Evolutionary conservation across 2,888 invertebrate genomes (phyloP).

Genomic region (Phanerotoma sp.): DNA sequence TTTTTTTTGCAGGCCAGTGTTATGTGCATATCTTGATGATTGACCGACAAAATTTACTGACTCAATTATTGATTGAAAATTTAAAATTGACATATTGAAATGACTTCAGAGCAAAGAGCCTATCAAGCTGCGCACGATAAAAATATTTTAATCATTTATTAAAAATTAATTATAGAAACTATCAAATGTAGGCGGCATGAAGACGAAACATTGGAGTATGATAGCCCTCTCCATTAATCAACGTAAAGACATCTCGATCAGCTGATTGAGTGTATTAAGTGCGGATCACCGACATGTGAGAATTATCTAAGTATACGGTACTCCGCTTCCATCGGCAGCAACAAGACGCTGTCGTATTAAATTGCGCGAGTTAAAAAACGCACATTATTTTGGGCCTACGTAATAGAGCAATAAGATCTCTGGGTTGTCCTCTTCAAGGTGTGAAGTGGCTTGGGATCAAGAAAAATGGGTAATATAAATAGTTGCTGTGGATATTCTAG

Average conservation of each 20-base stretch:
- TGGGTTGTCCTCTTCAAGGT: not conserved
- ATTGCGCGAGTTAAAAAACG: conserved; percentile 1
- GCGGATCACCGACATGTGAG: conserved; percentile 35
- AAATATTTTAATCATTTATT: no score
- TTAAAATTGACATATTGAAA: not conserved
- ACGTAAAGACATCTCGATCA: conserved; percentile 31
- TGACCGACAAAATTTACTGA: no score
- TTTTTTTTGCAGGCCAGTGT: no score
- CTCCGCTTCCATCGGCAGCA: conserved; percentile 25
- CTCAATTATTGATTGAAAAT: no score
- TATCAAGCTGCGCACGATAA: no score
- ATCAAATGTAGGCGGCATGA: conserved; percentile 5
- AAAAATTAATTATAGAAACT: no score
- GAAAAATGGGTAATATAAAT: conserved; percentile 74
- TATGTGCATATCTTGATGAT: no score
- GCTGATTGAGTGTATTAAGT: conserved; percentile 30
- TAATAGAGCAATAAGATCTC: not conserved
- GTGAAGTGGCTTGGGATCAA: conserved; percentile 15
- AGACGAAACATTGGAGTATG: not conserved
- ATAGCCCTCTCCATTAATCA: conserved; percentile 7
- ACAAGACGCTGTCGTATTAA: conserved; percentile 16
- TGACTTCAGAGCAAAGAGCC: no score
- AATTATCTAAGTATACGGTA: conserved; percentile 24
- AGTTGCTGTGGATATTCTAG: conserved; percentile 79
- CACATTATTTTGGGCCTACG: not conserved